Evolutionary conservation across 2,113 vertebrate genomes (phyloP).

Genomic region (Tetrao urogallus): DNA sequence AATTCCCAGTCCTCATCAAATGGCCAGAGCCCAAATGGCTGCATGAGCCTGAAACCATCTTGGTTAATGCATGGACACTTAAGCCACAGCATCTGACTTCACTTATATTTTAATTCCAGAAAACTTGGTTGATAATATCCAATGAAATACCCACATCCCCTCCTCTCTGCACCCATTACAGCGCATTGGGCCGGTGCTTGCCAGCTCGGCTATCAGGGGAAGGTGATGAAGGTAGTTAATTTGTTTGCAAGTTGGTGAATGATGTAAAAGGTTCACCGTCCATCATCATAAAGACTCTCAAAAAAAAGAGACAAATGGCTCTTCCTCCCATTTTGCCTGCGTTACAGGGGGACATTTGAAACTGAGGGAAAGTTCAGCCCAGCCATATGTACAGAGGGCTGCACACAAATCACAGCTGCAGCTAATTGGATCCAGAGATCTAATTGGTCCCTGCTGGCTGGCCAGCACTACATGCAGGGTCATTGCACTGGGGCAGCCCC

Average conservation of each 20-base stretch:
- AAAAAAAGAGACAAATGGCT: constrained; percentile 40
- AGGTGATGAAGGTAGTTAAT: constrained; percentile 65
- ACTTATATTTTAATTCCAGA: constrained; percentile 59
- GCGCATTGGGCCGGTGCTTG: neutral
- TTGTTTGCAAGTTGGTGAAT: constrained; percentile 63
- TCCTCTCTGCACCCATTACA: neutral
- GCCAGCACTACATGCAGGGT: neutral
- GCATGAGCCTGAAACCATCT: constrained; percentile 23
- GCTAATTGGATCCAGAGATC: constrained; percentile 68
- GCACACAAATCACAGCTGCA: constrained; percentile 76
- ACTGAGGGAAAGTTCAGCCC: constrained; percentile 53
- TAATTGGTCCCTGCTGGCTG: constrained; percentile 66
- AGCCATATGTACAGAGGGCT: constrained; percentile 54
- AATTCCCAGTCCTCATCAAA: constrained; percentile 32
- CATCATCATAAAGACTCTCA: constrained; percentile 60
- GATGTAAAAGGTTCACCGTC: constrained; percentile 63
- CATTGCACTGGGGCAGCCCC: rapidly evolving
- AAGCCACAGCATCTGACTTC: constrained; percentile 58
- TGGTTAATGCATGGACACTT: constrained; percentile 64
- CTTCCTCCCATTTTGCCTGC: neutral
- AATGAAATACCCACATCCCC: neutral
- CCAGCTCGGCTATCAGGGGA: constrained; percentile 36
- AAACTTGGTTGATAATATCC: constrained; percentile 46
- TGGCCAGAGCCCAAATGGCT: constrained; percentile 44
- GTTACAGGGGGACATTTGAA: constrained; percentile 17